Base-by-base conservation (phyloP, 1,140 invertebrate genomes). In the Drosophila lacteicornis region DNA sequence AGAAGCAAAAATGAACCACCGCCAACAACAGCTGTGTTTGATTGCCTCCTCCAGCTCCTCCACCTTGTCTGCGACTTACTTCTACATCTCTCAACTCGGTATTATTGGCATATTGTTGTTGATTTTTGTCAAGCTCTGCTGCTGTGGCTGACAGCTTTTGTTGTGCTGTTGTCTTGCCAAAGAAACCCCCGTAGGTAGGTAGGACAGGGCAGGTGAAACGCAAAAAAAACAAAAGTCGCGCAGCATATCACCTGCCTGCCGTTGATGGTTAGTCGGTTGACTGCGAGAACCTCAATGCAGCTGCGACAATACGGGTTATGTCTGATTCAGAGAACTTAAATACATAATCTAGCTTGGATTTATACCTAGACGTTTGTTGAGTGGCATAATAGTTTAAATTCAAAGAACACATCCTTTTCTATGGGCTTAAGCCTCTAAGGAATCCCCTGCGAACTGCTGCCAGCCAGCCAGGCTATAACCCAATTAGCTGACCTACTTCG, bases 71-170 rank as follows among this genome's bases (percentile, higher is more conserved):
- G 9, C 49, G 25, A 33, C 60, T 40, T 27, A 42, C 36, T 42
- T 57, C 55, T 22, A 40, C 62, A 53, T 46, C 40, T 43, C 27
- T 27, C 47, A n/a, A 22, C 22, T 43, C 30, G 43, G 63, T 67
- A 43, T 67, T 68, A 68, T 68, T 69, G 66, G 66, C 49, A 68
- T 62, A 70, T 70, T 70, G 49, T 67, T 70, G 67, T 69, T 68
- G 67, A 67, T 69, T 70, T 65, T 69, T 56, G 67, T 47, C 67
- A 70, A 70, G 67, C 62, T 70, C 42, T 56, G 67, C 33, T 22
- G 62, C 57, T 61, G 57, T 61, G 33, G 22, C 50, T 56, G 61
- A 53, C 67, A 70, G 62, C 67, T 45, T 67, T 70, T 67, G 67
- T 70, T 68, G 60, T 56, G 19, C 38, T 65, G 63, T 67, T 65